phyloP scores from a whole-genome alignment of 2,888 invertebrate genomes.

The Onthophagus sagittarius region DNA sequence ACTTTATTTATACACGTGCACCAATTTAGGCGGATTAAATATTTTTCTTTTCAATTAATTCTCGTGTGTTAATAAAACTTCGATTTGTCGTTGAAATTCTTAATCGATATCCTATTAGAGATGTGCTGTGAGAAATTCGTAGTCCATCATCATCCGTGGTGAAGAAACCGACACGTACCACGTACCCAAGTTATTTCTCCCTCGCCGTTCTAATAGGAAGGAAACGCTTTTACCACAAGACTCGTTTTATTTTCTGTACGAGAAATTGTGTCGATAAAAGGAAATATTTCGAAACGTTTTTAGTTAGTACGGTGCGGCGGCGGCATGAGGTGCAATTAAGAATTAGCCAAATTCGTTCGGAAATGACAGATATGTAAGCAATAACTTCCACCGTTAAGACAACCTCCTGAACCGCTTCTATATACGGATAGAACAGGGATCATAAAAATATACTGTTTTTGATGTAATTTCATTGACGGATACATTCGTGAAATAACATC shows the following conservation, averaged over 20 bases:
- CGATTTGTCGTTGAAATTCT: not conserved
- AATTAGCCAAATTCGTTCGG: slow-evolving; percentile 14
- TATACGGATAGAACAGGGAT: slow-evolving; percentile 1
- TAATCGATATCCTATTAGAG: slow-evolving; percentile 8
- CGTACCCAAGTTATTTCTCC: not conserved
- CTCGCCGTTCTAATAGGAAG: slow-evolving; percentile 1
- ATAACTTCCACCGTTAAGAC: slow-evolving; percentile 5
- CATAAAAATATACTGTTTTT: slow-evolving; percentile 15
- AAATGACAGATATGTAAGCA: slow-evolving; percentile 12
- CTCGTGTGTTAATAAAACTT: not conserved
- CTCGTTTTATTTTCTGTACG: not conserved
- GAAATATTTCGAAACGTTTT: slow-evolving; percentile 1
- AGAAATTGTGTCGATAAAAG: slow-evolving; percentile 5
- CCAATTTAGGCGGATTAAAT: too few relatives aligned
- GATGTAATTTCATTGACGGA: slow-evolving; percentile 11
- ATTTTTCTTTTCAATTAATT: not conserved
- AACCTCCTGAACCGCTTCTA: not conserved
- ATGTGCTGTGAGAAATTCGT: slow-evolving; percentile 4
- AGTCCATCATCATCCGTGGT: not conserved
- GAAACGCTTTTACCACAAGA: not conserved
- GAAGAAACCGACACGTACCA: not conserved
- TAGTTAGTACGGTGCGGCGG: not conserved
- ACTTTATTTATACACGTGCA: not conserved
- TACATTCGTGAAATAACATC: slow-evolving; percentile 3
- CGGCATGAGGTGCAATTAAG: slow-evolving; percentile 6